Percentiles rank a stretch among this genome's conserved stretches.
Conservation (phyloP, 2,797 vertebrate species). For the Nothura maculosa region DNA sequence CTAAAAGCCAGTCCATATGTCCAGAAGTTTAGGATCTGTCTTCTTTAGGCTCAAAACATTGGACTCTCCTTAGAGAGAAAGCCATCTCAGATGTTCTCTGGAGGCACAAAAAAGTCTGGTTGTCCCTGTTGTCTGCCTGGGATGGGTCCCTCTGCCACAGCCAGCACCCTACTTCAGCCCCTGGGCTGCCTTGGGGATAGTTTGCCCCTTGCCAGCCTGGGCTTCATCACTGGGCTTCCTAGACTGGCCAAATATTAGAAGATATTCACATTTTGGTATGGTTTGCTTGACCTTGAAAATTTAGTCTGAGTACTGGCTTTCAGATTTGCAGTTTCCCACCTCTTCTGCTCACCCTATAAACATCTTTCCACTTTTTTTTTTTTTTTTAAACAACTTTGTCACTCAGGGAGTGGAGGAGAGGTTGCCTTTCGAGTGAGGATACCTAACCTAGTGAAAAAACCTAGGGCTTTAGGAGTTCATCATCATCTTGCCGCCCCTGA, state of each 20-base stretch:
- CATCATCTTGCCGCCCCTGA: neutral
- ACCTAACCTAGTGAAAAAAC: neutral
- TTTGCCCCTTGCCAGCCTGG: neutral
- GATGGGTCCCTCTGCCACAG: neutral
- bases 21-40: neutral
- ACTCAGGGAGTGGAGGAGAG: neutral
- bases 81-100: neutral
- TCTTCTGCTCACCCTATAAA: neutral
- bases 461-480: neutral
- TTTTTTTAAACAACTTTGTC: neutral
- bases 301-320: neutral
- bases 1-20: too few species aligned
- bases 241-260: neutral
- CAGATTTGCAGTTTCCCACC: neutral
- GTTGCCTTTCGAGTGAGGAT: neutral
- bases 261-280: fast-evolving
- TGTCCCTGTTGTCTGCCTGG: fast-evolving
- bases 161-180: fast-evolving
- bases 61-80: neutral
- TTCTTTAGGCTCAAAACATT: neutral
- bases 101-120: fast-evolving
- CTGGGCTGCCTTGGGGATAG: neutral
- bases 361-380: neutral
- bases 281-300: neutral
- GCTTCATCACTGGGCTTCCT: neutral